Evolutionary conservation across 2,113 vertebrate genomes (phyloP), one percentile per base, ranked within the genome.

Genomic region (Lontra canadensis): DNA sequence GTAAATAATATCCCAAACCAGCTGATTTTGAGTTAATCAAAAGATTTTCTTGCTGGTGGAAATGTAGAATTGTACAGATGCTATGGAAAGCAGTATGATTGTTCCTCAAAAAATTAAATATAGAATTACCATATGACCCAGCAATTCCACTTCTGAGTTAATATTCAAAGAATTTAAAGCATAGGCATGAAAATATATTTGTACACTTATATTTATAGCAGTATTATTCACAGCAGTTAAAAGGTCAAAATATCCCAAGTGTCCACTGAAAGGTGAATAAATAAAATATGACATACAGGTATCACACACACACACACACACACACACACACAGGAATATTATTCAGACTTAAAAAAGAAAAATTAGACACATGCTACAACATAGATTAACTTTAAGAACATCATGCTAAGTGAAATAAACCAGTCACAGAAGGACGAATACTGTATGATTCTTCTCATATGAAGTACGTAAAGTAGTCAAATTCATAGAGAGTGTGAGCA

Each of bases 111-210:
- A 88, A 81, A 39, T 88, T 55, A 81, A 88, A 92, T 73, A 55
- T 47, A 47, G n/a, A 71, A 86, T 47, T 69, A 26, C 34, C 36
- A 49, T 71, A 47, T 57, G 13, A 78, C 92, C 21, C 44, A 93
- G 21, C 23, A 96, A 90, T 94, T 42, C 59, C 36, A 93, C 49
- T 81, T 71, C n/a, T 85, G 84, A 57, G 20, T 90, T 76, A 78
- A 61, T 49, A 69, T 0, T 12, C 55, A 39, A 85, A 95, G 78
- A 94, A 86, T n/a, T 55, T 57, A 89, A n/a, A 80, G 49, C 23
- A 74, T 25, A 20, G 55, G 23, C 44, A 73, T 47, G 55, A 79
- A 87, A 8, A 86, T 9, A 36, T 97, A 90, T 69, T 14, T 87
- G 49, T 78, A 20, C 29, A 73, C 17, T 9, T 39, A 83, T 57